phyloP scores from a whole-genome alignment of 2,113 vertebrate genomes.

The Marcusenius ussheri region DNA sequence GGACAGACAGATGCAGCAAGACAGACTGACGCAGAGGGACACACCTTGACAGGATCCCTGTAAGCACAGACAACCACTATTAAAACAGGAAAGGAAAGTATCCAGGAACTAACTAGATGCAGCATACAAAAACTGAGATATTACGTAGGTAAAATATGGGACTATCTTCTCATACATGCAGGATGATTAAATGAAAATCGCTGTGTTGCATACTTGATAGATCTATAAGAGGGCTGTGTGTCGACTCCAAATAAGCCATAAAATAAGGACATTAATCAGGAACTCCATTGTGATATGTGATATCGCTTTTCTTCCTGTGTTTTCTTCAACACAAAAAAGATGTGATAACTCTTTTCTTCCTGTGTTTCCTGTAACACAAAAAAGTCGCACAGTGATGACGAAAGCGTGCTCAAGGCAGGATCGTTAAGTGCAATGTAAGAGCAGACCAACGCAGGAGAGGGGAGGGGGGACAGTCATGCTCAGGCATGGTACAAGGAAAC shows the following conservation, averaged over 20 bases:
- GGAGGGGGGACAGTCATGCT: not conserved
- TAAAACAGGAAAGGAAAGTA: slow-evolving; percentile 33
- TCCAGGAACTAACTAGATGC: not conserved
- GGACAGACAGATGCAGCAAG: no score
- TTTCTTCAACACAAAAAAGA: no score
- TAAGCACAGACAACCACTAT: slow-evolving; percentile 62
- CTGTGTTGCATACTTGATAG: not conserved
- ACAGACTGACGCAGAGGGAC: not conserved
- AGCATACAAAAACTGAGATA: not conserved
- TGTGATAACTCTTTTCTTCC: not conserved
- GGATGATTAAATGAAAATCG: not conserved
- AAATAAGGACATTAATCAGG: not conserved
- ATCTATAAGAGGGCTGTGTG: not conserved
- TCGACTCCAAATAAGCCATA: not conserved
- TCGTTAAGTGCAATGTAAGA: not conserved
- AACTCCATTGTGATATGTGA: not conserved
- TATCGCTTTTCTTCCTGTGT: not conserved
- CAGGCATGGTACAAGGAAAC: not conserved
- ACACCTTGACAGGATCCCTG: slow-evolving; percentile 61
- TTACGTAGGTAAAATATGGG: not conserved
- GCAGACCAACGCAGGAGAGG: not conserved
- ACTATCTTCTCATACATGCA: not conserved
- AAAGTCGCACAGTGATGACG: not conserved
- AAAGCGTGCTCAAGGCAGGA: not conserved
- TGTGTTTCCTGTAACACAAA: not conserved